Percentiles rank a stretch among this genome's conserved stretches.
phyloP scores from a whole-genome alignment of 2,797 vertebrate species.

The Brachymystax lenok region DNA sequence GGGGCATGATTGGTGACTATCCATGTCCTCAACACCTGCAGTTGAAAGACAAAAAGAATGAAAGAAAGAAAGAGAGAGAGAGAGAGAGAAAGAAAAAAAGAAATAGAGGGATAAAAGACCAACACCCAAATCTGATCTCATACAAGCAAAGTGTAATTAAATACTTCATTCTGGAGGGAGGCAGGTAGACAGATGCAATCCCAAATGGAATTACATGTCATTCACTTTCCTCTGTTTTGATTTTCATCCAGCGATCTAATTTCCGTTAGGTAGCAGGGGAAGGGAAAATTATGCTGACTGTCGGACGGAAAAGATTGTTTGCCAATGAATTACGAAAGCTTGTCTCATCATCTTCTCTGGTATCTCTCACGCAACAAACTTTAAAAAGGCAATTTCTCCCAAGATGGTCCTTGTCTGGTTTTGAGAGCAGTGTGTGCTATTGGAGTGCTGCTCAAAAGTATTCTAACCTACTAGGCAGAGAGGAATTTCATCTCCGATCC shows the following conservation, averaged over 20 bases:
- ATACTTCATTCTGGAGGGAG: not conserved
- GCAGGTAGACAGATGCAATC: too few relatives aligned
- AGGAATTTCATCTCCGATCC: not conserved
- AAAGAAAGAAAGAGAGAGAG: not conserved
- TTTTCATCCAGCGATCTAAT: not conserved
- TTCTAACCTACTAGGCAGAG: not conserved
- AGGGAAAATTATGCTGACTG: not conserved
- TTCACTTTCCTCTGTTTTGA: too few relatives aligned
- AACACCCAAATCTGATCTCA: too few relatives aligned
- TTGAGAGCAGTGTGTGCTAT: not conserved
- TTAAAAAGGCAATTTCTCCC: not conserved
- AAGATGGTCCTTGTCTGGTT: not conserved
- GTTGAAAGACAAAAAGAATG: not conserved
- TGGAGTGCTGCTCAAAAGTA: not conserved
- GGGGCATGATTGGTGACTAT: not conserved
- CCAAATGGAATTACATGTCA: too few relatives aligned
- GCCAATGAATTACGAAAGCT: not conserved
- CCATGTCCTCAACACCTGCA: not conserved
- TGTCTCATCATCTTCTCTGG: not conserved
- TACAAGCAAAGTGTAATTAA: not conserved
- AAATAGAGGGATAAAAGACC: not conserved
- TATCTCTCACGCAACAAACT: not conserved
- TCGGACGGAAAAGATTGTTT: not conserved
- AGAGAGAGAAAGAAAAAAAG: slow-evolving; percentile 4
- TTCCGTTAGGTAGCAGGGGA: not conserved